Percentiles rank a stretch among this genome's conserved stretches.
Conservation (phyloP, 2,888 invertebrate genomes). For the Pinctada fucata region DNA sequence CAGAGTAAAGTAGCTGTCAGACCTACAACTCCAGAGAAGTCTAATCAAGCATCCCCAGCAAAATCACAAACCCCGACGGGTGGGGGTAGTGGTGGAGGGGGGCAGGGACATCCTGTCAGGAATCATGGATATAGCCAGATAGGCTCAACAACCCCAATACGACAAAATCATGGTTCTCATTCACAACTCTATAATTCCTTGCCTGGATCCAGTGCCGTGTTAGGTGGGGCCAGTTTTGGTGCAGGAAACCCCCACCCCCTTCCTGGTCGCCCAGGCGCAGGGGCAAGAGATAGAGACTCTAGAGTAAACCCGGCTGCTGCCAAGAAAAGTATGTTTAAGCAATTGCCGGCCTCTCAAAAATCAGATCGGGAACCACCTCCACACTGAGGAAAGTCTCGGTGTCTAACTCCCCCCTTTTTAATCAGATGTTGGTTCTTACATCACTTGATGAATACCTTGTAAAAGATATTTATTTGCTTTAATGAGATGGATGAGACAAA, state of each 20-base stretch:
- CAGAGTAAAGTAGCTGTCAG: conserved; percentile 32
- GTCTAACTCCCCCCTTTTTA: too few relatives aligned
- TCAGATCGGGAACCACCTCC: conserved; percentile 72
- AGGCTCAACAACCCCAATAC: conserved; percentile 17
- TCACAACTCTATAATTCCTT: conserved; percentile 33
- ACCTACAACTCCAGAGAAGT: conserved; percentile 28
- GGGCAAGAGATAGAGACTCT: conserved; percentile 52
- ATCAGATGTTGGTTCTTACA: too few relatives aligned
- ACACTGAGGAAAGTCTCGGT: conserved; percentile 51
- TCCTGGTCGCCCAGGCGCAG: conserved; percentile 55
- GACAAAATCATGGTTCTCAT: conserved; percentile 29
- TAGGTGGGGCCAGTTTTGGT: conserved; percentile 48
- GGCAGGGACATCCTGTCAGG: conserved; percentile 21
- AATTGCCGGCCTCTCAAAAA: conserved; percentile 69
- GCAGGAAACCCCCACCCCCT: conserved; percentile 56
- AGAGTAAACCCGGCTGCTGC: conserved; percentile 67
- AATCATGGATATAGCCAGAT: conserved; percentile 1
- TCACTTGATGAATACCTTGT: too few relatives aligned
- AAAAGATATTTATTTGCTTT: too few relatives aligned
- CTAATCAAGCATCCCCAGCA: conserved; percentile 22
- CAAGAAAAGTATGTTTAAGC: conserved; percentile 73
- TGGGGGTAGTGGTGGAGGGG: conserved; percentile 33
- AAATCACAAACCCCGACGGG: conserved; percentile 30
- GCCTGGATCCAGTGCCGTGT: conserved; percentile 30
- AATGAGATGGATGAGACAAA: too few relatives aligned